A percentile compares a stretch with the other conserved stretches of the same genome.
These are phyloP conservation scores for Pecten maximus DNA, from an alignment of 2,888 invertebrate species.

Conservation along the genomic window DNA sequence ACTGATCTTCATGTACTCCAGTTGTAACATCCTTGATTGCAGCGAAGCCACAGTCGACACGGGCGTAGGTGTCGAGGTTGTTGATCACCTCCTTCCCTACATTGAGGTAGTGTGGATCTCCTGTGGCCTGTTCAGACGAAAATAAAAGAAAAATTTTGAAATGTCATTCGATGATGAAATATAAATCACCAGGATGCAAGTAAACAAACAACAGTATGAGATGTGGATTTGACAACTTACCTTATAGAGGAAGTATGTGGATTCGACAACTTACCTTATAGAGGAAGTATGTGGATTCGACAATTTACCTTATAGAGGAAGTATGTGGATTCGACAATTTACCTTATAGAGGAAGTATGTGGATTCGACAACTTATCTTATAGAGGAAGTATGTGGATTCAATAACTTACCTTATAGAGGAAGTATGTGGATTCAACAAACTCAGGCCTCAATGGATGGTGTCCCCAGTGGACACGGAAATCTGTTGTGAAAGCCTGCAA, in stretches of 20 bases:
- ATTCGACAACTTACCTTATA: too few relatives aligned
- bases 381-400: not conserved
- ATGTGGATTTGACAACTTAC: too few relatives aligned
- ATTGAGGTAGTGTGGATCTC: slow-evolving; percentile 96
- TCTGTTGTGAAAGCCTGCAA: slow-evolving; percentile 95
- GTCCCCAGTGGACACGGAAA: slow-evolving; percentile 99
- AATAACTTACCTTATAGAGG: slow-evolving; percentile 87
- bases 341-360: too few relatives aligned
- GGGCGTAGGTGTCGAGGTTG: slow-evolving; percentile 93
- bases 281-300: too few relatives aligned
- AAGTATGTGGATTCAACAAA: slow-evolving; percentile 99
- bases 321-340: too few relatives aligned
- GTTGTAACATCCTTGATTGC: slow-evolving; percentile 98
- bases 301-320: too few relatives aligned
- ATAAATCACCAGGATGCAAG: too few relatives aligned
- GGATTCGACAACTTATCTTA: too few relatives aligned
- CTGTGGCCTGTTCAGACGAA: slow-evolving; percentile 94
- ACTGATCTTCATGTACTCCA: slow-evolving; percentile 92
- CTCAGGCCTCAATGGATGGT: slow-evolving; percentile 97
- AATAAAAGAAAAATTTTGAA: too few relatives aligned
- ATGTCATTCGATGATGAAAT: too few relatives aligned
- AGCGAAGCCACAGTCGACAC: slow-evolving; percentile 98
- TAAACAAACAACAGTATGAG: too few relatives aligned
- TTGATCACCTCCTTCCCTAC: slow-evolving; percentile 94
- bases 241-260: too few relatives aligned